These are phyloP conservation scores for Ellobius talpinus DNA, from an alignment of 2,113 vertebrate genomes.

Conservation along the genomic window DNA sequence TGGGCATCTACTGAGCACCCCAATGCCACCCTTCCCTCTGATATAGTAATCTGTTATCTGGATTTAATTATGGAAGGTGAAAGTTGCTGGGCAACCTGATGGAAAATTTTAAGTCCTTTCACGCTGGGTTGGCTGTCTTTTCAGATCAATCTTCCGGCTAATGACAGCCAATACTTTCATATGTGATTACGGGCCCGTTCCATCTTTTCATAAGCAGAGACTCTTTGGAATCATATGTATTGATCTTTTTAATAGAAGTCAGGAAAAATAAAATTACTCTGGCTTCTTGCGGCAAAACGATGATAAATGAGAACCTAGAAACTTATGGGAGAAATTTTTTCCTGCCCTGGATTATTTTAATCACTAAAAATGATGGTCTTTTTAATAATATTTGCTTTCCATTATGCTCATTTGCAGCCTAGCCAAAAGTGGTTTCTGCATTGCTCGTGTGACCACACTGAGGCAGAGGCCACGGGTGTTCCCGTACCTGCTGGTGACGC, in stretches of 20 bases:
- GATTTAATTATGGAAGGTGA: conserved; percentile 90
- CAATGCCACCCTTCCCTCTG: conserved; percentile 85
- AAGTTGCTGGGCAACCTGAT: conserved; percentile 87
- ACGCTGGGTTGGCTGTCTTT: conserved; percentile 84
- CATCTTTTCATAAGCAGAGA: conserved; percentile 92
- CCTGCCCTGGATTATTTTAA: conserved; percentile 89
- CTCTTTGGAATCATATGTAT: conserved; percentile 94
- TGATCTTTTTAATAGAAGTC: conserved; percentile 95
- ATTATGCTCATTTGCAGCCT: conserved; percentile 89
- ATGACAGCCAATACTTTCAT: conserved; percentile 94
- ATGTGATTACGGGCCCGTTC: conserved; percentile 91
- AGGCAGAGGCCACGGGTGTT: conserved; percentile 74
- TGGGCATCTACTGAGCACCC: conserved; percentile 83
- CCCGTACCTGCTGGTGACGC: conserved; percentile 77
- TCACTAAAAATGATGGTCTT: conserved; percentile 89
- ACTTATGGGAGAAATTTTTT: conserved; percentile 87
- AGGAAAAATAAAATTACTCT: conserved; percentile 94
- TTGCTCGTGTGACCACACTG: conserved; percentile 83
- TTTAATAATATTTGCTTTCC: conserved; percentile 90
- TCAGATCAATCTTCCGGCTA: conserved; percentile 90
- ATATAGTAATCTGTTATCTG: conserved; percentile 89
- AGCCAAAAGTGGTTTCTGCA: conserved; percentile 87
- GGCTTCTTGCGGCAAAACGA: conserved; percentile 90
- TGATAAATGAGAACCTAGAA: conserved; percentile 92
- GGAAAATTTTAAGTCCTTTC: conserved; percentile 88